Percentiles rank a stretch among this genome's conserved stretches.
Conservation (phyloP, 2,797 vertebrate species). For the Enoplosus armatus region DNA sequence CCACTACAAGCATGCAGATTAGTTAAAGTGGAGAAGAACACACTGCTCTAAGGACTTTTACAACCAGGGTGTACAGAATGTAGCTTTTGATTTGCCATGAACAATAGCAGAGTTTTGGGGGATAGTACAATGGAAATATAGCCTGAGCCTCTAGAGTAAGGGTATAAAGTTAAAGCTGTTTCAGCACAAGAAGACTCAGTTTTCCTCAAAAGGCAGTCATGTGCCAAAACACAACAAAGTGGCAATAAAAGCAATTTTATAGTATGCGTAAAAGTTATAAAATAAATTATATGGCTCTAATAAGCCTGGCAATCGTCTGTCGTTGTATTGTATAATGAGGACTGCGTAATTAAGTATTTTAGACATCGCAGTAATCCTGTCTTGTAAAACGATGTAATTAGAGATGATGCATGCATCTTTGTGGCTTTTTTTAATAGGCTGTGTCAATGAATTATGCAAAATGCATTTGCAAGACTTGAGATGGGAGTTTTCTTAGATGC, state of each 20-base stretch:
- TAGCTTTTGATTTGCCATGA: slow-evolving; percentile 58
- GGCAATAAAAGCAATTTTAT: slow-evolving; percentile 71
- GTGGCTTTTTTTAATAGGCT: slow-evolving; percentile 64
- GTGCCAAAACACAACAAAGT: slow-evolving; percentile 68
- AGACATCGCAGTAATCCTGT: slow-evolving; percentile 70
- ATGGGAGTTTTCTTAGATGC: slow-evolving; percentile 45
- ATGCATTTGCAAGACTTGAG: slow-evolving; percentile 50
- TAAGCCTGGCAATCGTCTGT: slow-evolving; percentile 67
- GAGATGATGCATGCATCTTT: slow-evolving; percentile 70
- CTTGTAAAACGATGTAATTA: slow-evolving; percentile 79
- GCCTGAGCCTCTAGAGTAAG: slow-evolving; percentile 47
- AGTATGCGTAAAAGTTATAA: slow-evolving; percentile 64
- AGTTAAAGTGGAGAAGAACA: slow-evolving; percentile 53
- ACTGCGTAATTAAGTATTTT: slow-evolving; percentile 76
- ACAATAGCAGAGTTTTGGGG: slow-evolving; percentile 53
- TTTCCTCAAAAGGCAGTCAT: slow-evolving; percentile 56
- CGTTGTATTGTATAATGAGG: slow-evolving; percentile 73
- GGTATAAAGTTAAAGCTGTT: slow-evolving; percentile 51
- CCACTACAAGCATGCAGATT: slow-evolving; percentile 59
- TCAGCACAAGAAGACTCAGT: slow-evolving; percentile 30
- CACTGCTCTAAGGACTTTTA: slow-evolving; percentile 53
- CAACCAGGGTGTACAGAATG: slow-evolving; percentile 42
- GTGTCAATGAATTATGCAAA: slow-evolving; percentile 69
- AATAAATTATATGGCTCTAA: slow-evolving; percentile 70
- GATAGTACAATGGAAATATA: slow-evolving; percentile 48